Percentiles rank a stretch among this genome's conserved stretches.
phyloP scores from a whole-genome alignment of 2,797 vertebrate genomes.

The Danio albolineatus region DNA sequence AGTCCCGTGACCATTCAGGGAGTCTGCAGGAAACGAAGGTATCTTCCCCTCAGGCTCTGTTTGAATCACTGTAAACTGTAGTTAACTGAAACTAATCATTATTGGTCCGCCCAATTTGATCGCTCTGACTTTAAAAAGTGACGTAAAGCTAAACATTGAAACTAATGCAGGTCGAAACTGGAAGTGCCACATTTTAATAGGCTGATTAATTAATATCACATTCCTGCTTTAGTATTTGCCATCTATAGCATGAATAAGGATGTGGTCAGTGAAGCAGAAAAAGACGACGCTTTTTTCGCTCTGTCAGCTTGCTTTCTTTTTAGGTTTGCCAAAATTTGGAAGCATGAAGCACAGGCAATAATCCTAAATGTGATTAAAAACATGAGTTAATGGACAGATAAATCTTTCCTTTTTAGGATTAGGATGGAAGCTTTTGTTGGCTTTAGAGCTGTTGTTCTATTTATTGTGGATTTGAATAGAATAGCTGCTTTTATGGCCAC shows the following conservation, averaged over 20 bases:
- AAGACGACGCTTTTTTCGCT: background rate
- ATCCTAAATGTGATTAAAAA: conserved; percentile 47
- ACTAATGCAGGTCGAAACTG: conserved; percentile 16
- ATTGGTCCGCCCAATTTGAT: conserved; percentile 10
- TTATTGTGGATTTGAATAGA: conserved; percentile 3
- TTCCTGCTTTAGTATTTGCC: background rate
- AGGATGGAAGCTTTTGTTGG: conserved; percentile 19
- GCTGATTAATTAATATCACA: background rate
- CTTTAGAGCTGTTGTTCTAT: conserved; percentile 26
- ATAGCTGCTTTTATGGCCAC: background rate
- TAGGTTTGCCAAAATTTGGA: conserved; percentile 27
- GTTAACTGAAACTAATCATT: conserved; percentile 43
- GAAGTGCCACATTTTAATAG: conserved; percentile 34
- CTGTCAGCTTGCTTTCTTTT: conserved; percentile 19
- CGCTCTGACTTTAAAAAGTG: background rate
- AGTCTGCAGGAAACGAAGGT: conserved; percentile 42
- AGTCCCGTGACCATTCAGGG: conserved; percentile 28
- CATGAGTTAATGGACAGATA: conserved; percentile 35
- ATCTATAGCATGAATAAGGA: background rate
- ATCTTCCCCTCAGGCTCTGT: conserved; percentile 46
- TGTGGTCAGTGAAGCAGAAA: conserved; percentile 8
- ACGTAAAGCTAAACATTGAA: conserved; percentile 22
- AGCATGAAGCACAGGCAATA: conserved; percentile 31
- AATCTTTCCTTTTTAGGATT: conserved; percentile 41
- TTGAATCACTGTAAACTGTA: conserved; percentile 28